These are phyloP conservation scores for Champsocephalus gunnari DNA, from an alignment of 2,797 vertebrate genomes.

Conservation along the genomic window DNA sequence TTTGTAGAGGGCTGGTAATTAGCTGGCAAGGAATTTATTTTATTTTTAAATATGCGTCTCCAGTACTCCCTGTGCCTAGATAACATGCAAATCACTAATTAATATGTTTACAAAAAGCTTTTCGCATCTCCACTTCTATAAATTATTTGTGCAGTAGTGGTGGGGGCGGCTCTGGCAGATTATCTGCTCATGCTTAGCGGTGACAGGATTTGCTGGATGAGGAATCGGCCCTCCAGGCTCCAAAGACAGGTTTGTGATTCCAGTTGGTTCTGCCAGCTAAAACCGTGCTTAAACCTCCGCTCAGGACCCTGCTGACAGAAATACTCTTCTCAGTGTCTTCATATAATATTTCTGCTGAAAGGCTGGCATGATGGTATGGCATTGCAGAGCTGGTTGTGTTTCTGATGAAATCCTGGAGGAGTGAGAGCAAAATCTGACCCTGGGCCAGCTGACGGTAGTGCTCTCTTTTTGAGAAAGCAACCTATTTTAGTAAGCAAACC, in stretches of 20 bases:
- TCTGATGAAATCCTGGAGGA: conserved; percentile 56
- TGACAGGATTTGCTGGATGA: conserved; percentile 23
- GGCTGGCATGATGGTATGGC: conserved; percentile 31
- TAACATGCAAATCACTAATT: conserved; percentile 9
- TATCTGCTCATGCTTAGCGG: conserved; percentile 9
- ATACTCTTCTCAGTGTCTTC: conserved; percentile 15
- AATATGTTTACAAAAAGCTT: conserved; percentile 3
- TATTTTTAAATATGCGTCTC: neutral
- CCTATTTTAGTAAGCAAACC: conserved; percentile 48
- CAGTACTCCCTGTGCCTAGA: neutral
- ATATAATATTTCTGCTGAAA: conserved; percentile 37
- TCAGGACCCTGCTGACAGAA: conserved; percentile 31
- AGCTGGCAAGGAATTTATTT: neutral
- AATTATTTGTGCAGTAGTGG: conserved; percentile 1
- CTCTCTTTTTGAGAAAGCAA: conserved; percentile 25
- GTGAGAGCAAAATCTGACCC: conserved; percentile 49
- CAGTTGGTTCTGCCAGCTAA: conserved; percentile 36
- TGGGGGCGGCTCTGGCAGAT: conserved; percentile 43
- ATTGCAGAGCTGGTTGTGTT: conserved; percentile 22
- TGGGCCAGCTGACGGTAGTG: conserved; percentile 41
- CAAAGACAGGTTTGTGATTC: conserved; percentile 44
- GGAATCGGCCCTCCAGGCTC: conserved; percentile 34
- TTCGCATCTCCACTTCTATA: neutral
- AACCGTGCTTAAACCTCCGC: conserved; percentile 44
- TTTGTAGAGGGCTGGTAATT: neutral